Percentiles rank a stretch among this genome's conserved stretches.
Evolutionary conservation across 2,113 vertebrate genomes (phyloP).

Genomic region (Patagioenas fasciata): DNA sequence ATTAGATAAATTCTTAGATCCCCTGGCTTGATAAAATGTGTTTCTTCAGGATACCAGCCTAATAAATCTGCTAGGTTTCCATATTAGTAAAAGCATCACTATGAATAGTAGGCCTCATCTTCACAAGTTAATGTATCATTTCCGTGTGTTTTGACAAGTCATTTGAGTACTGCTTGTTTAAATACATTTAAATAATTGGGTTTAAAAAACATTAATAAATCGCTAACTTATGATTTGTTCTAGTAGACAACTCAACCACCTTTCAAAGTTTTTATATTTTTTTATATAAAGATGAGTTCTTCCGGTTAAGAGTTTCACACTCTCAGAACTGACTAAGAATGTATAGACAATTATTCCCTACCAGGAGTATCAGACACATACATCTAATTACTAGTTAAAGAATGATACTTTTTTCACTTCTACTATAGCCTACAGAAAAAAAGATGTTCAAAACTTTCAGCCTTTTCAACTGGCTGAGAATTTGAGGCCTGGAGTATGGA

Average conservation of each 20-base stretch:
- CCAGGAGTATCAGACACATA: not conserved
- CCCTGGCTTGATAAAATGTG: not conserved
- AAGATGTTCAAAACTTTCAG: not conserved
- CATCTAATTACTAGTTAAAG: not conserved
- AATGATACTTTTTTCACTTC: not conserved
- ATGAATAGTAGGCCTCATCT: not conserved
- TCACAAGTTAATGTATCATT: not conserved
- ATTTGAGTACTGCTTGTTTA: not conserved
- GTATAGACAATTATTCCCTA: not conserved
- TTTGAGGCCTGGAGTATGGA: not conserved
- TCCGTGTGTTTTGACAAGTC: not conserved
- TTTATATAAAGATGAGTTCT: not conserved
- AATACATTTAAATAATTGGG: not conserved
- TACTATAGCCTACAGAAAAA: not conserved
- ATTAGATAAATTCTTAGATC: not conserved
- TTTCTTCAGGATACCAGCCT: not conserved
- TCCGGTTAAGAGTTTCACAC: not conserved
- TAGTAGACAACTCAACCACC: not conserved
- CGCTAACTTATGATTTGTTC: not conserved
- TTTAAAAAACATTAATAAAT: not conserved
- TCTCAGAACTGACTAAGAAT: not conserved
- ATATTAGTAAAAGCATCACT: not conserved
- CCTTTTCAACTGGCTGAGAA: not conserved
- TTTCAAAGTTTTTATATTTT: not conserved
- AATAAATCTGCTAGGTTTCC: not conserved